A percentile compares a stretch with the other conserved stretches of the same genome.
Conservation (phyloP, 2,888 invertebrate genomes). For the Noctua comes region DNA sequence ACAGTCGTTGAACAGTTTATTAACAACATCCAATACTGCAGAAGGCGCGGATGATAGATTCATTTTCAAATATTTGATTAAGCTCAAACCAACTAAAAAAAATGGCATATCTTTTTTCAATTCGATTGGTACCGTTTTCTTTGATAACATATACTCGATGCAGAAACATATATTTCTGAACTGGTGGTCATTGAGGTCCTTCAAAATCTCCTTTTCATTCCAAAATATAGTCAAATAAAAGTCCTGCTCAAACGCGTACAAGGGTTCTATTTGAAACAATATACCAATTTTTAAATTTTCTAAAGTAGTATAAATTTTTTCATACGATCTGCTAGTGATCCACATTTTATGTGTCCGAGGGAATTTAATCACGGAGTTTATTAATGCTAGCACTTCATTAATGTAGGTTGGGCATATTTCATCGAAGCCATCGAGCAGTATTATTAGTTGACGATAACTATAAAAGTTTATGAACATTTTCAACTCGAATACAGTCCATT, state of each 20-base stretch:
- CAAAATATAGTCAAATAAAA: background rate
- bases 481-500: constrained; percentile 29
- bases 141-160: background rate
- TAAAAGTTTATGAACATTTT: constrained; percentile 48
- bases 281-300: background rate
- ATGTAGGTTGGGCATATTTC: constrained; percentile 62
- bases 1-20: background rate
- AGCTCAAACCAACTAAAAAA: background rate
- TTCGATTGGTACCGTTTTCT: background rate
- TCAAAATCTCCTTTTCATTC: background rate
- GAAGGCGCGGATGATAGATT: background rate
- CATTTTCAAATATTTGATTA: background rate
- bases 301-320: background rate
- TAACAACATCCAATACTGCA: background rate
- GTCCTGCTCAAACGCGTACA: background rate
- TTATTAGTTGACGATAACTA: constrained; percentile 38
- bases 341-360: constrained; percentile 33
- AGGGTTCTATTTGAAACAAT: background rate
- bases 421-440: constrained; percentile 64
- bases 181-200: background rate
- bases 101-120: background rate
- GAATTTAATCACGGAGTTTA: constrained; percentile 12
- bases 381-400: constrained; percentile 31
- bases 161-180: background rate
- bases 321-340: constrained; percentile 56